A percentile compares a stretch with the other conserved stretches of the same genome.
phyloP scores from a whole-genome alignment of 30 jellyfish, hydroid and myxozoan species.

The Turritopsis rubra region DNA sequence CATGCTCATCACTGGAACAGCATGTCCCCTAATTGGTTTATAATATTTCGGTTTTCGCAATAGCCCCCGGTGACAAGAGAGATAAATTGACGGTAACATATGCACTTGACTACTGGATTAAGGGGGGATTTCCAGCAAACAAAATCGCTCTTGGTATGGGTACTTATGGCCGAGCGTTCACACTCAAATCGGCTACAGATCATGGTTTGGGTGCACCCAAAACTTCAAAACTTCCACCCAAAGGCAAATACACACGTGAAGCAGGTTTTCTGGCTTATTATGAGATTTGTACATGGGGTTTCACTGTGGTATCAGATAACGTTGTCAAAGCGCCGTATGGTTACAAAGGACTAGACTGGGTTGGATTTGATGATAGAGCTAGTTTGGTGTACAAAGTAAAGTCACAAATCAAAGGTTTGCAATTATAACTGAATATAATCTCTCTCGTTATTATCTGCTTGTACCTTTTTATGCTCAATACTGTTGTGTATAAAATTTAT shows the following conservation, averaged over 20 bases:
- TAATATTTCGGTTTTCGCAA: neutral
- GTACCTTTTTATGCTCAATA: no score
- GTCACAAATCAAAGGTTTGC: conserved; percentile 26
- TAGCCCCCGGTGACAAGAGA: neutral
- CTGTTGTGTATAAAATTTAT: no score
- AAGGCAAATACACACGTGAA: conserved; percentile 43
- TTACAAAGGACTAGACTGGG: conserved; percentile 42
- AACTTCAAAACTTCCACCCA: conserved; percentile 23
- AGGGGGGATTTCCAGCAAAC: conserved; percentile 44
- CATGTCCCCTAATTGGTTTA: no score
- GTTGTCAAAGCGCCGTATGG: conserved; percentile 43
- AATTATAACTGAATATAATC: no score
- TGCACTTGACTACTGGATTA: conserved; percentile 50
- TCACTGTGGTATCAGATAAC: conserved; percentile 39
- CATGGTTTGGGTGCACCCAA: conserved; percentile 44
- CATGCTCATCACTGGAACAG: no score
- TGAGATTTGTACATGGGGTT: conserved; percentile 46
- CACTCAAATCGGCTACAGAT: conserved; percentile 21
- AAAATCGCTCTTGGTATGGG: conserved; percentile 59
- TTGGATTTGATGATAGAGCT: conserved; percentile 41
- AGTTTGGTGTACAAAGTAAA: conserved; percentile 34
- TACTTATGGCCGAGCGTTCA: conserved; percentile 48
- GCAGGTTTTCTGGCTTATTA: conserved; percentile 54
- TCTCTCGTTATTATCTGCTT: no score
- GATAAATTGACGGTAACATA: conserved; percentile 30